Evolutionary conservation across 2,888 invertebrate genomes (phyloP), one percentile per base, ranked within the genome.

Genomic region (Tenthredo notha): DNA sequence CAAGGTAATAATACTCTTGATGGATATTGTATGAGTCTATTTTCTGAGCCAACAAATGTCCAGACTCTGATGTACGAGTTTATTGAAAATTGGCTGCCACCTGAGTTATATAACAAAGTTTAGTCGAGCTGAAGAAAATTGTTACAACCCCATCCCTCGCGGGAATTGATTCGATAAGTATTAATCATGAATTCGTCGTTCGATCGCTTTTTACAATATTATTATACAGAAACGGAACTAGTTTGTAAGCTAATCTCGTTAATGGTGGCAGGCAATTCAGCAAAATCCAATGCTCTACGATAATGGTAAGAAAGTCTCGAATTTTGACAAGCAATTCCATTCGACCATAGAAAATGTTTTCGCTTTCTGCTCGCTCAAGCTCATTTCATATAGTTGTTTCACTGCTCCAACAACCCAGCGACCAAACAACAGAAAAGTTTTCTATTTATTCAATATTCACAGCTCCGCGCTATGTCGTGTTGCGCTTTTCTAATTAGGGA

Each of bases 51-150:
- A 54, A 78, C 33, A 78, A 78, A 33, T 37, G 21, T 58, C 37
- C 33, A 78, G 47, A 58, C 10, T 37, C 18, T 37, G 50, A 77
- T 33, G 77, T 77, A 47, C 40, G 61, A 50, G 58, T 80, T 40
- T 61, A 37, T 40, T 80, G 61, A 61, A 61, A 80, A 61, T 61
- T 58, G 61, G 40, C 40, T 21, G 40, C 40, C 61, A 37, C 37
- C 37, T 21, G 40, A 80, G 80, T 58, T 61, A 61, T 61, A 61
- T n/a, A 37, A 40, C 61, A 37, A 80, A 80, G 58, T 80, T 80
- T 40, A 58, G 9, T 25, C 37, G 9, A 61, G 40, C 61, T 7
- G 40, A 40, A 21, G 37, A 80, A 80, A 61, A 80, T 80, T 25
- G 61, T 61, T 25, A 21, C 4, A 43, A 61, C 15, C 37, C 21